Base-by-base conservation (phyloP, 2,888 invertebrate genomes). In the Oxytorus armatus region DNA sequence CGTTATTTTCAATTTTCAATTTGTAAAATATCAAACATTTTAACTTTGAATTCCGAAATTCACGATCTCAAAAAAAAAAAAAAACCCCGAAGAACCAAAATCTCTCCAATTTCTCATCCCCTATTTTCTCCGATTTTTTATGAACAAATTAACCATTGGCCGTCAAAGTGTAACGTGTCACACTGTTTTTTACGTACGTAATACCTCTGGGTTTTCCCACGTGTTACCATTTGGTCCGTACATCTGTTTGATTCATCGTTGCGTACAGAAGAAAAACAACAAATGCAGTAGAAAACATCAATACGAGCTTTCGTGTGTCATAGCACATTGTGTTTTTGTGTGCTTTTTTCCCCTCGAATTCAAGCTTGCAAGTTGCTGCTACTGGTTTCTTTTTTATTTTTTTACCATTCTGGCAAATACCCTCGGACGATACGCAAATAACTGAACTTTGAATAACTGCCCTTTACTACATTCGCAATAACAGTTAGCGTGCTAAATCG, bases 391-490 rank as follows among this genome's bases (percentile, higher is more conserved):
- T 57, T 57, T 57, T 61, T 47, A 25, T 23, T 10, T 29, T 23
- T 69, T 61, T 53, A 23, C 39, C 8, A 42, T 21, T 68, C 57
- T 47, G 14, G 18, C 47, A 76, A 75, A 79, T 51, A 63, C 76
- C 14, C n/a, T 36, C 33, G 57, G 53, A 33, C 75, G 61, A 65
- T 66, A 63, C 65, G 57, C 63, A 47, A 79, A 66, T 66, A 76
- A 74, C 68, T 68, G 25, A 3, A 55, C 57, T 51, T 53, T 10
- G 49, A 77, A 59, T 59, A 72, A 57, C 55, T 57, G 70, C 55
- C 63, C 51, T 65, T 65, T 70, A 39, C 77, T 49, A 18, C 36
- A 29, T 57, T 66, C 59, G 39, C 59, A 72, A 65, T 39, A 59
- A 57, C n/a, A n/a, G n/a, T n/a, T n/a, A n/a, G n/a, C n/a, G n/a